phyloP scores from a whole-genome alignment of 2,888 invertebrate genomes.

The Hoplodrina ambigua region DNA sequence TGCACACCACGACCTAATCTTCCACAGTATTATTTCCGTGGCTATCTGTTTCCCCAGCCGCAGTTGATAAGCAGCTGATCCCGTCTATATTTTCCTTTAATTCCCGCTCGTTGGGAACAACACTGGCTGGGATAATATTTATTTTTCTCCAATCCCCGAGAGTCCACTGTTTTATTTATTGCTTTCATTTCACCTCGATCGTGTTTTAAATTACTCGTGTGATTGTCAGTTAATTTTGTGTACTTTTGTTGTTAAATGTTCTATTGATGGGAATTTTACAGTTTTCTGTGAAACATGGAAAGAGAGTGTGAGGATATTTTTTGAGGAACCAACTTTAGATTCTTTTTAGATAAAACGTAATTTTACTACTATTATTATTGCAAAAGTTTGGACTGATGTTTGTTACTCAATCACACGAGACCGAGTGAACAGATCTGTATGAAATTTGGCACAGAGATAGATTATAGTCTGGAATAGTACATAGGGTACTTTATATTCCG shows the following conservation, averaged over 20 bases:
- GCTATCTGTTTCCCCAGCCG: slow-evolving; percentile 37
- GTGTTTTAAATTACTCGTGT: slow-evolving; percentile 80
- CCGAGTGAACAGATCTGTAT: too few species aligned
- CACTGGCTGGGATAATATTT: slow-evolving; percentile 70
- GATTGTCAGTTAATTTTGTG: slow-evolving; percentile 79
- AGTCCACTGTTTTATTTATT: slow-evolving; percentile 75
- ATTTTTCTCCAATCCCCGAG: slow-evolving; percentile 71
- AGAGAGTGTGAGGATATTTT: neutral
- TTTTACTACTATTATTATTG: too few species aligned
- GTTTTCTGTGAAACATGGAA: neutral
- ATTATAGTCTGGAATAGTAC: too few species aligned
- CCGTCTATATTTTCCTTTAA: slow-evolving; percentile 64
- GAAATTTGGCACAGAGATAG: too few species aligned
- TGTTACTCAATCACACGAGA: too few species aligned
- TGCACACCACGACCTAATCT: slow-evolving; percentile 28
- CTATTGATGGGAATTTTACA: slow-evolving; percentile 24
- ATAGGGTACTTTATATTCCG: too few species aligned
- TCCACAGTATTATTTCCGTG: slow-evolving; percentile 14
- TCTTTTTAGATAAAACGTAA: too few species aligned
- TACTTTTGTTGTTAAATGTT: slow-evolving; percentile 62
- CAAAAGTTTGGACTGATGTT: too few species aligned
- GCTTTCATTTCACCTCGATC: slow-evolving; percentile 77
- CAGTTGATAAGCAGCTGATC: slow-evolving; percentile 56
- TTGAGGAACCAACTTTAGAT: too few species aligned
- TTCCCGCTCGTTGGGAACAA: slow-evolving; percentile 59